These are phyloP conservation scores for Cremastinae sp. DNA, from an alignment of 2,888 invertebrate species.

Conservation along the genomic window DNA sequence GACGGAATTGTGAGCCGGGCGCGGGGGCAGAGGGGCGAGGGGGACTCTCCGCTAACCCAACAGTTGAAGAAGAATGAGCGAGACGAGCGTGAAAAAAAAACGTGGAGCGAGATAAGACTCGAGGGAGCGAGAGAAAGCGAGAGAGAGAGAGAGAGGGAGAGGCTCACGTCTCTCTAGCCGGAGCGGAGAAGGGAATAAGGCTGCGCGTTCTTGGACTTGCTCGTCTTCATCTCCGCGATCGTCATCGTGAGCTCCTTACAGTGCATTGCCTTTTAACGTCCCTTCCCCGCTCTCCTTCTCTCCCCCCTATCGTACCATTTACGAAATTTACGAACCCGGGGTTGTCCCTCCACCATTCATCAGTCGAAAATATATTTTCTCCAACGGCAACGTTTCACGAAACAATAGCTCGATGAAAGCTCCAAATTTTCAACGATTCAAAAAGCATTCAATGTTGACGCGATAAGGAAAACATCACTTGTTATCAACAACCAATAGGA, in stretches of 20 bases:
- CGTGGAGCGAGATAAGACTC: slow-evolving; percentile 55
- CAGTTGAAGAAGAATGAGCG: slow-evolving; percentile 48
- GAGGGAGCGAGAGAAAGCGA: slow-evolving; percentile 53
- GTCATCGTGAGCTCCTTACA: slow-evolving; percentile 79
- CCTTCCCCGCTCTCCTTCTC: slow-evolving; percentile 63
- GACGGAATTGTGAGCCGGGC: slow-evolving; percentile 44
- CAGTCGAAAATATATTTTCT: slow-evolving; percentile 4
- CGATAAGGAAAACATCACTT: too few species aligned
- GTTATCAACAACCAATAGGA: too few species aligned
- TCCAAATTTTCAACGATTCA: too few species aligned
- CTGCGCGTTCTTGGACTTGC: slow-evolving; percentile 58
- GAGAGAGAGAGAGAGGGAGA: slow-evolving; percentile 55
- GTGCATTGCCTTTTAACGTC: slow-evolving; percentile 79
- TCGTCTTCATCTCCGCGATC: slow-evolving; percentile 55
- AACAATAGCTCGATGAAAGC: too few species aligned
- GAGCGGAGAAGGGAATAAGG: slow-evolving; percentile 52
- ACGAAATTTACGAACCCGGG: slow-evolving; percentile 5
- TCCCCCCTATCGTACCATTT: background rate
- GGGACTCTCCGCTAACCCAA: slow-evolving; percentile 48
- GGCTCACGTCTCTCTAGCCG: slow-evolving; percentile 12
- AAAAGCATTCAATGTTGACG: too few species aligned
- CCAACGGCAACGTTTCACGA: too few species aligned
- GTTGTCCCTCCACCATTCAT: slow-evolving; percentile 51
- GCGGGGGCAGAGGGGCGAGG: slow-evolving; percentile 29
- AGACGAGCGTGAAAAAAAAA: slow-evolving; percentile 45